Evolutionary conservation across 2,888 invertebrate genomes (phyloP).

Genomic region (Podotricha telesiphe): DNA sequence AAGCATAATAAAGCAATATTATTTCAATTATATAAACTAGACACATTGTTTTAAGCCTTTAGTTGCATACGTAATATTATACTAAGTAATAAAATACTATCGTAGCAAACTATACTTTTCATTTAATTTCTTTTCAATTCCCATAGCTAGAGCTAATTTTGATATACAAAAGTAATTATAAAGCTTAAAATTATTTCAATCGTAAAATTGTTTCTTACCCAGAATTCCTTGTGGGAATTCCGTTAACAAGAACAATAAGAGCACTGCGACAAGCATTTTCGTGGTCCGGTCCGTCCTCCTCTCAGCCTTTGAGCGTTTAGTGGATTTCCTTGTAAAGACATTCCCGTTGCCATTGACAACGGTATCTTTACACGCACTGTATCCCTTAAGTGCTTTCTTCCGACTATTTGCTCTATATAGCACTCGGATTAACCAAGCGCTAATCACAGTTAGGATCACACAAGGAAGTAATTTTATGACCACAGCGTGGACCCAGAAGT

Average conservation of each 20-base stretch:
- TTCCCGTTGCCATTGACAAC: constrained; percentile 69
- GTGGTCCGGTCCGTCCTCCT: constrained; percentile 90
- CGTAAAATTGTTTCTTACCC: constrained; percentile 64
- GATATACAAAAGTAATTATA: not conserved
- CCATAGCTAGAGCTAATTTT: not conserved
- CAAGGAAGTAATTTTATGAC: constrained; percentile 92
- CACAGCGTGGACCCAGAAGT: constrained; percentile 92
- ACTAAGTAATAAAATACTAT: not conserved
- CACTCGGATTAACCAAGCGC: constrained; percentile 88
- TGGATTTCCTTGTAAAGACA: constrained; percentile 68
- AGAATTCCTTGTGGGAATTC: constrained; percentile 93
- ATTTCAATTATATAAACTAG: not conserved
- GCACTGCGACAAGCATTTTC: constrained; percentile 93
- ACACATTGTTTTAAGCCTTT: not conserved
- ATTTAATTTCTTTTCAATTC: not conserved
- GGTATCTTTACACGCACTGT: constrained; percentile 71
- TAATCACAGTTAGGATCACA: constrained; percentile 88
- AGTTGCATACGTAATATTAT: not conserved
- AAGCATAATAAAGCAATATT: not conserved
- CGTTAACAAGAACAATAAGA: constrained; percentile 93
- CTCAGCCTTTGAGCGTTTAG: constrained; percentile 74
- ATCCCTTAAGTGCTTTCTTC: constrained; percentile 84
- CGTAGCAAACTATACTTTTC: no score
- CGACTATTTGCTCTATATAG: constrained; percentile 87
- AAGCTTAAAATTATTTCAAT: not conserved